Conservation (phyloP, 2,113 vertebrate genomes). For the Rhadina sibilatrix region DNA sequence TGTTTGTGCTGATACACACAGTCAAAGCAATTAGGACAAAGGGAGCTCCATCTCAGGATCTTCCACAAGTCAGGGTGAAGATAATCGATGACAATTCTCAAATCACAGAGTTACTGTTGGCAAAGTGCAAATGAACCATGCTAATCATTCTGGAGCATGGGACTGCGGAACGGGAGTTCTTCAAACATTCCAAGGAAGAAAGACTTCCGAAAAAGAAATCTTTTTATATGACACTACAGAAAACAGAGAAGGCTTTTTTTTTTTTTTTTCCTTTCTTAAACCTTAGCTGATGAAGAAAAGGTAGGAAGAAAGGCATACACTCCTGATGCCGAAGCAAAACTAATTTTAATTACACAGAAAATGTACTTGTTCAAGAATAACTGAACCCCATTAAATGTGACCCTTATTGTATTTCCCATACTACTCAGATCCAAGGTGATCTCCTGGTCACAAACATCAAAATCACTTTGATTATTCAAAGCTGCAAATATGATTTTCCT, state of each 20-base stretch:
- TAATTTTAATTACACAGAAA: not conserved
- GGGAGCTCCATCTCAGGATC: not conserved
- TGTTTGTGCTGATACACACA: constrained; percentile 1
- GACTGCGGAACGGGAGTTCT: not conserved
- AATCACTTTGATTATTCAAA: constrained; percentile 37
- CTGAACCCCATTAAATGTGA: not conserved
- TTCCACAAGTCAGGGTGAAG: constrained; percentile 31
- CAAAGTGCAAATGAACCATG: constrained; percentile 46
- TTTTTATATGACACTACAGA: not conserved
- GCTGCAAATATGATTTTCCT: constrained; percentile 36
- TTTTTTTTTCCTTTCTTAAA: not conserved
- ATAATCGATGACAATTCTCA: constrained; percentile 32
- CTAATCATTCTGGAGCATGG: constrained; percentile 7
- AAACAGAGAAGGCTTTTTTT: not conserved
- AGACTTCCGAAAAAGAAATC: not conserved
- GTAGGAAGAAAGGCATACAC: not conserved
- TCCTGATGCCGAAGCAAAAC: not conserved
- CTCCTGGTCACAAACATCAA: constrained; percentile 49
- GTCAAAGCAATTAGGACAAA: constrained; percentile 18
- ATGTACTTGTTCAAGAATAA: not conserved
- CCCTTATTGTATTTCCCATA: not conserved
- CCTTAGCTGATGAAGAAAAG: not conserved
- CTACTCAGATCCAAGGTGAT: not conserved
- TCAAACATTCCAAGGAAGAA: constrained; percentile 32
- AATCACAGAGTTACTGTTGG: constrained; percentile 36